phyloP scores from a whole-genome alignment of 2,113 vertebrate genomes.

The Camelus dromedarius region DNA sequence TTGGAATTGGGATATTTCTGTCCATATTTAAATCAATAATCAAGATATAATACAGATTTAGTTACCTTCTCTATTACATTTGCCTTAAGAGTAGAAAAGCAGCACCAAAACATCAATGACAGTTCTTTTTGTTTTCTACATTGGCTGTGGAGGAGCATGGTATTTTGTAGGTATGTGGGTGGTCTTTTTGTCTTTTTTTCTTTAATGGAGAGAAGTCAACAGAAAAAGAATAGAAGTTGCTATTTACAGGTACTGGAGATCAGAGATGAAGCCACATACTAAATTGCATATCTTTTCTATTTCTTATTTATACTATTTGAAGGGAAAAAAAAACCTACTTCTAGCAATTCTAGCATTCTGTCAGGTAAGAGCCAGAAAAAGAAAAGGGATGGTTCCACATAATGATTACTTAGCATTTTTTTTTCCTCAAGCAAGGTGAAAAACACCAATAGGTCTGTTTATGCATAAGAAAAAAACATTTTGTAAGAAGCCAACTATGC shows the following conservation, averaged over 20 bases:
- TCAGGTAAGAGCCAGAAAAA: not conserved
- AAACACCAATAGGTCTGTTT: not conserved
- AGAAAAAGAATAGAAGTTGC: not conserved
- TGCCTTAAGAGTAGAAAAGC: not conserved
- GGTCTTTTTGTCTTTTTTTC: not conserved
- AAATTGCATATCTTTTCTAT: not conserved
- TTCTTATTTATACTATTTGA: slow-evolving; percentile 30
- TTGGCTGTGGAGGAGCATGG: not conserved
- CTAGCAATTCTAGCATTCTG: not conserved
- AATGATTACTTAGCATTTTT: not conserved
- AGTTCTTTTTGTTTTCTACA: slow-evolving; percentile 26
- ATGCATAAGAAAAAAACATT: not conserved
- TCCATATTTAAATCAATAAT: not conserved
- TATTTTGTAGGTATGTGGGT: not conserved
- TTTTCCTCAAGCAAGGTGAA: not conserved
- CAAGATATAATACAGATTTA: not conserved
- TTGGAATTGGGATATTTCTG: not conserved
- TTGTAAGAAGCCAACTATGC: not conserved
- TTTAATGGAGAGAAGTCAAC: not conserved
- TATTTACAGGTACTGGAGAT: not conserved
- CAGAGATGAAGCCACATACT: not conserved
- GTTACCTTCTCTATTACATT: not conserved
- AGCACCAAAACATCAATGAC: not conserved
- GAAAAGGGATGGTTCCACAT: rapidly evolving
- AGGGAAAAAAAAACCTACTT: not conserved